Conservation (phyloP, 2,888 invertebrate species). For the Cynaeus angustus region DNA sequence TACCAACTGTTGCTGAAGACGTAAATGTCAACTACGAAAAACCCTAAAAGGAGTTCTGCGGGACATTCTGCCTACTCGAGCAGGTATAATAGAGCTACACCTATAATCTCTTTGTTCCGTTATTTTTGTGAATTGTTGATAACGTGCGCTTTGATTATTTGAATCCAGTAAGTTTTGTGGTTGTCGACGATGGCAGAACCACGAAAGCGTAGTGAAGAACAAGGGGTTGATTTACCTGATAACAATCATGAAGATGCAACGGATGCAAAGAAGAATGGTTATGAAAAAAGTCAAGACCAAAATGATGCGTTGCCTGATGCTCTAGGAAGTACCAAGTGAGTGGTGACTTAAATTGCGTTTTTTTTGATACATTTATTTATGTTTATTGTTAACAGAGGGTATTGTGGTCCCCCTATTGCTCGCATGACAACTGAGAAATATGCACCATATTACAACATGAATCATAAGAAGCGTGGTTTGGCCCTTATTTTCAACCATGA, state of each 20-base stretch:
- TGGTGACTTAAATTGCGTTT: slow-evolving; percentile 7
- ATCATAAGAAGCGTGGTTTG: slow-evolving; percentile 84
- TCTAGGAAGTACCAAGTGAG: slow-evolving; percentile 39
- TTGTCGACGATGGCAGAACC: slow-evolving; percentile 7
- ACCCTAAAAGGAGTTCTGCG: not conserved
- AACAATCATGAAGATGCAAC: slow-evolving; percentile 46
- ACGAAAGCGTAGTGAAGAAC: not conserved
- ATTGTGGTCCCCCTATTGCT: slow-evolving; percentile 70
- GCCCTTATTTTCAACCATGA: slow-evolving; percentile 95
- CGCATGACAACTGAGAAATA: slow-evolving; percentile 81
- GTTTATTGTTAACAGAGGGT: slow-evolving; percentile 60
- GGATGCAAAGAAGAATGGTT: slow-evolving; percentile 48
- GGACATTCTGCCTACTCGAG: slow-evolving; percentile 11
- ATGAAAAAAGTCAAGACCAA: slow-evolving; percentile 14
- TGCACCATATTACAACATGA: slow-evolving; percentile 90
- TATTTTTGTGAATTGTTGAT: slow-evolving; percentile 22
- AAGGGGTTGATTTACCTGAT: slow-evolving; percentile 19
- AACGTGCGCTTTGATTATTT: not conserved
- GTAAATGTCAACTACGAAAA: not conserved
- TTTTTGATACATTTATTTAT: not conserved
- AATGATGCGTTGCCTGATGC: slow-evolving; percentile 55
- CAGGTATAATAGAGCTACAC: slow-evolving; percentile 1
- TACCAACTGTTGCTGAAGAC: slow-evolving; percentile 13
- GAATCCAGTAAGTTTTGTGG: not conserved
- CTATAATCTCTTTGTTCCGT: slow-evolving; percentile 29